Percentiles rank a stretch among this genome's conserved stretches.
phyloP scores from a whole-genome alignment of 2,888 invertebrate species.

The Cerastis rubricosa region DNA sequence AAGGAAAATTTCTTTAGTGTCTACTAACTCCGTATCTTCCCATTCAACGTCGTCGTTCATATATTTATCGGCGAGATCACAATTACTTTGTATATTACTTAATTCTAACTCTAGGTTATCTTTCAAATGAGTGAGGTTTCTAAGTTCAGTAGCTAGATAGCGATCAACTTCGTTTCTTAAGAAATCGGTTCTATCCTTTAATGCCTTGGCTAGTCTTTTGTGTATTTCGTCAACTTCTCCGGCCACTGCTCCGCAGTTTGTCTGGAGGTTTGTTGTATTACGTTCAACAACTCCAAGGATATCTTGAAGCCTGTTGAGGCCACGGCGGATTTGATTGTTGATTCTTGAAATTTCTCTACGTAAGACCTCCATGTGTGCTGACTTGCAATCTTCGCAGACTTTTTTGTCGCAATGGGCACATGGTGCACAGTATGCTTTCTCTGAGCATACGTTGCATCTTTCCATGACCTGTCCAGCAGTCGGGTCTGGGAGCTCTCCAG shows the following conservation, averaged over 20 bases:
- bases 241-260: constrained; percentile 96
- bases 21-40: constrained; percentile 98
- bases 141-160: constrained; percentile 96
- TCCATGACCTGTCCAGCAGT: constrained; percentile 98
- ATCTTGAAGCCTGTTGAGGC: constrained; percentile 97
- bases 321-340: constrained; percentile 96
- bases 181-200: constrained; percentile 97
- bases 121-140: constrained; percentile 96
- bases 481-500: constrained; percentile 97
- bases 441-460: constrained; percentile 97
- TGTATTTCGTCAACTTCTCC: constrained; percentile 99
- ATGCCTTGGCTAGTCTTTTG: constrained; percentile 95
- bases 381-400: constrained; percentile 98
- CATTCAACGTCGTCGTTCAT: constrained; percentile 97
- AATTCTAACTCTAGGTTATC: constrained; percentile 98
- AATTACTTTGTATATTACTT: constrained; percentile 98
- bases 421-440: constrained; percentile 96
- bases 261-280: constrained; percentile 96
- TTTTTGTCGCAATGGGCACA: constrained; percentile 99
- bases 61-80: constrained; percentile 98
- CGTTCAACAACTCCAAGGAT: constrained; percentile 96
- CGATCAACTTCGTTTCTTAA: constrained; percentile 97
- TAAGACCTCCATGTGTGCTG: constrained; percentile 98
- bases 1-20: constrained; percentile 98
- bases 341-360: constrained; percentile 97